phyloP scores from a whole-genome alignment of 2,113 vertebrate species.

The Butorides virescens region DNA sequence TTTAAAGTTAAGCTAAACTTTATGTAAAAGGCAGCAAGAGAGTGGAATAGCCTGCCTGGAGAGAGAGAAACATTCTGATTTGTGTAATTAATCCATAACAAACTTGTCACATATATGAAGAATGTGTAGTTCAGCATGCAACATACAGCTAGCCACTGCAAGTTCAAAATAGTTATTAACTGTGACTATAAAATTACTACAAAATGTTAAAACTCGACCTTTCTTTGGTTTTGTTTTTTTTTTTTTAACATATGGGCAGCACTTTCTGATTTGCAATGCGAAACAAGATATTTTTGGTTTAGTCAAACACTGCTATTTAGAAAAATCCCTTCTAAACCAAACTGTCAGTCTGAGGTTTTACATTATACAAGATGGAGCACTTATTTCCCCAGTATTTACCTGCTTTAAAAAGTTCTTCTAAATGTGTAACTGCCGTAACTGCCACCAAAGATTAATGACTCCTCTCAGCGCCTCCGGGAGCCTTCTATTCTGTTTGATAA shows the following conservation, averaged over 20 bases:
- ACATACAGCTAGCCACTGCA: background rate
- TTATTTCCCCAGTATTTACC: slow-evolving; percentile 9
- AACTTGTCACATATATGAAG: background rate
- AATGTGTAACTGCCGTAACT: background rate
- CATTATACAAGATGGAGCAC: background rate
- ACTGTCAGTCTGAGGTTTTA: slow-evolving; percentile 42
- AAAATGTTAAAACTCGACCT: background rate
- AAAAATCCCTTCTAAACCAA: slow-evolving; percentile 59
- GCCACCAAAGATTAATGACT: slow-evolving; percentile 5
- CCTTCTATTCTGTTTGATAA: background rate
- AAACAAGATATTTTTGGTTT: slow-evolving; percentile 60
- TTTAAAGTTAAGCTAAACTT: background rate
- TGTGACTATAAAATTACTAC: slow-evolving; percentile 2
- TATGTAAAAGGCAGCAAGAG: background rate
- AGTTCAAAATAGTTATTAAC: background rate
- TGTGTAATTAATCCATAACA: background rate
- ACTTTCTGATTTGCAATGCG: slow-evolving; percentile 38
- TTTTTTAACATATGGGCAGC: slow-evolving; percentile 13
- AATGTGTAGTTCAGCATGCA: background rate
- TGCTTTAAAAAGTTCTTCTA: slow-evolving; percentile 37
- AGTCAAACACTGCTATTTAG: slow-evolving; percentile 46
- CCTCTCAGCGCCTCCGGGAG: background rate
- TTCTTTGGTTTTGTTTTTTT: background rate
- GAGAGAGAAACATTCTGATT: background rate
- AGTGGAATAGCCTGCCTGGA: background rate